Evolutionary conservation across 2,888 invertebrate genomes (phyloP).

Genomic region (Anticlea derivata): DNA sequence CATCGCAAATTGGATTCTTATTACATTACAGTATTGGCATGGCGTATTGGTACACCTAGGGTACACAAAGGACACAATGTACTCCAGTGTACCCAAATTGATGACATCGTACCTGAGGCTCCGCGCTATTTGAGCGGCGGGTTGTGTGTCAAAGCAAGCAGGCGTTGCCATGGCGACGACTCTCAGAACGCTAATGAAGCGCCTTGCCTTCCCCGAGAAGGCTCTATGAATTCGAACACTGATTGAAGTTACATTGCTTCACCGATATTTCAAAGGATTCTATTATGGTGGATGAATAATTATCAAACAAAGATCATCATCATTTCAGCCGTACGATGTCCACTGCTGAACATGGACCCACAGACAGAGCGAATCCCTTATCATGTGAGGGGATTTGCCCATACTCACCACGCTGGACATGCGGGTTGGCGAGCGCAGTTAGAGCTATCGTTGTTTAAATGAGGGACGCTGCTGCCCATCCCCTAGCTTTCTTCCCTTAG

Average conservation of each 20-base stretch:
- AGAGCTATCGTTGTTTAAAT: too few species aligned
- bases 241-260: conserved; percentile 9
- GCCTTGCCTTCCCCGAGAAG: background rate
- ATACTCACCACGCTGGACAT: too few species aligned
- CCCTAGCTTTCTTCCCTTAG: too few species aligned
- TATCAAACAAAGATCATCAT: too few species aligned
- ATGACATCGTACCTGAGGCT: conserved; percentile 1
- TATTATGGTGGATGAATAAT: too few species aligned
- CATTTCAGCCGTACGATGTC: too few species aligned
- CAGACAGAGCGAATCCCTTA: too few species aligned
- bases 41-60: too few species aligned
- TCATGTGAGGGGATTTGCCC: too few species aligned
- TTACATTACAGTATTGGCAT: background rate
- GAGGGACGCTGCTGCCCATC: too few species aligned
- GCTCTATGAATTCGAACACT: conserved; percentile 1
- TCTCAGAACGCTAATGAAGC: conserved; percentile 12
- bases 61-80: conserved; percentile 4
- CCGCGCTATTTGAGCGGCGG: conserved; percentile 2
- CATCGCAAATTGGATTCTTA: conserved; percentile 16
- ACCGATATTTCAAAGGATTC: background rate
- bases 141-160: conserved; percentile 7
- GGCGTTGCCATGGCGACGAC: conserved; percentile 13
- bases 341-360: too few species aligned
- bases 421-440: too few species aligned
- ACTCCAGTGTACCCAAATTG: conserved; percentile 7